Evolutionary conservation across 1,140 invertebrate genomes (phyloP).

Genomic region (Cyclargus thomasi): DNA sequence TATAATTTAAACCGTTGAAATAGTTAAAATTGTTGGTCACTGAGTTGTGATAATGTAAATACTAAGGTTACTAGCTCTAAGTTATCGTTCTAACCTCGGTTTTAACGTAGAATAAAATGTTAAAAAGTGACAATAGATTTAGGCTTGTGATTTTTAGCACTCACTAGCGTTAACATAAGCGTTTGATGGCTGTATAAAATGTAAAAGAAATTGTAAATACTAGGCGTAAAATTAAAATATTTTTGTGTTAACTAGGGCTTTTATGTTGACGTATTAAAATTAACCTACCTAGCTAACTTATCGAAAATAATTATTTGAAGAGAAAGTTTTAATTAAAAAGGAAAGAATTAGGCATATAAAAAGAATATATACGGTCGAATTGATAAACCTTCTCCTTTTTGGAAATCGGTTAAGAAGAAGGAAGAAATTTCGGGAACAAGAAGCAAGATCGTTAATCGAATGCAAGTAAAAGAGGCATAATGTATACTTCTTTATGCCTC

Average conservation of each 20-base stretch:
- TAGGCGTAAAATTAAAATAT: background rate
- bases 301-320: no score
- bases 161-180: constrained; percentile 11
- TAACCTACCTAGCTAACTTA: no score
- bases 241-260: no score
- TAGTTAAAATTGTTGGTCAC: constrained; percentile 1
- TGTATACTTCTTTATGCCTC: no score
- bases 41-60: constrained; percentile 22
- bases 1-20: background rate
- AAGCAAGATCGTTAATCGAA: background rate
- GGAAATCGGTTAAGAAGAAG: no score
- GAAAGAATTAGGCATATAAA: background rate
- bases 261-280: no score
- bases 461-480: no score
- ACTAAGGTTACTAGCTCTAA: constrained; percentile 7
- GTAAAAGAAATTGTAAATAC: constrained; percentile 9
- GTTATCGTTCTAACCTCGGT: background rate
- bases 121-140: constrained; percentile 21
- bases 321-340: no score
- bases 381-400: no score
- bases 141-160: constrained; percentile 20
- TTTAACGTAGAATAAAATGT: constrained; percentile 17
- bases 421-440: background rate
- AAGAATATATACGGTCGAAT: no score
- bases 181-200: constrained; percentile 13